These are phyloP conservation scores for Sceloporus tristichus DNA, from an alignment of 2,113 vertebrate genomes.

Conservation along the genomic window DNA sequence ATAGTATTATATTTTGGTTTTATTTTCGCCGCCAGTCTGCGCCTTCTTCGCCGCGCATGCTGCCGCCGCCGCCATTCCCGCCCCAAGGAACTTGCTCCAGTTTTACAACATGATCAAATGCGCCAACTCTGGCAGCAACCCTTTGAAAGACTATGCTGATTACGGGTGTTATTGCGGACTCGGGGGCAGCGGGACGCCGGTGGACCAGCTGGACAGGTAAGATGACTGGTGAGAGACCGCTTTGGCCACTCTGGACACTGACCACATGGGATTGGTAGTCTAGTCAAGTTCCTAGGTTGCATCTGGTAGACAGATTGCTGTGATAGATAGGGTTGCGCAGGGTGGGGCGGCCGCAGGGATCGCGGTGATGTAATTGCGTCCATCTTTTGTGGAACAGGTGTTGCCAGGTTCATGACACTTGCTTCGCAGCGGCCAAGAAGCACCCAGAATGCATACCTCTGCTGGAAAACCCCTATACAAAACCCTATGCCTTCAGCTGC, in stretches of 20 bases:
- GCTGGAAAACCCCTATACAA: slow-evolving; percentile 83
- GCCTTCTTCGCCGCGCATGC: slow-evolving; percentile 31
- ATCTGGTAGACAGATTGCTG: too few species aligned
- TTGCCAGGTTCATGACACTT: slow-evolving; percentile 85
- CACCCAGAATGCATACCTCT: slow-evolving; percentile 66
- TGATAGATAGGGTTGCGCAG: too few species aligned
- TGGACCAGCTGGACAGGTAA: slow-evolving; percentile 81
- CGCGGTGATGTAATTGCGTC: too few species aligned
- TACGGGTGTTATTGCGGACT: slow-evolving; percentile 66
- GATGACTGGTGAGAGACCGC: not conserved
- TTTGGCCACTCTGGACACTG: too few species aligned
- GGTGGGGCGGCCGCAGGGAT: too few species aligned
- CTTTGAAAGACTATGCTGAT: slow-evolving; percentile 57
- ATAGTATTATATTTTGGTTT: too few species aligned
- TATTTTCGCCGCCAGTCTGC: slow-evolving; percentile 15
- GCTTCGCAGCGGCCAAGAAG: slow-evolving; percentile 70
- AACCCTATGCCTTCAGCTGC: slow-evolving; percentile 78
- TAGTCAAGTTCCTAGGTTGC: too few species aligned
- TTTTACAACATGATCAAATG: slow-evolving; percentile 83
- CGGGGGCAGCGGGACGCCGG: slow-evolving; percentile 1
- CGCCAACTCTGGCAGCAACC: slow-evolving; percentile 67
- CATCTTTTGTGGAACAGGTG: slow-evolving; percentile 77
- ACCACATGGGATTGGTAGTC: too few species aligned
- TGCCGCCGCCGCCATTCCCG: fast-evolving
- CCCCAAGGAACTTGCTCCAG: slow-evolving; percentile 75